Evolutionary conservation across 2,113 vertebrate genomes (phyloP).

Genomic region (Cettia cetti): DNA sequence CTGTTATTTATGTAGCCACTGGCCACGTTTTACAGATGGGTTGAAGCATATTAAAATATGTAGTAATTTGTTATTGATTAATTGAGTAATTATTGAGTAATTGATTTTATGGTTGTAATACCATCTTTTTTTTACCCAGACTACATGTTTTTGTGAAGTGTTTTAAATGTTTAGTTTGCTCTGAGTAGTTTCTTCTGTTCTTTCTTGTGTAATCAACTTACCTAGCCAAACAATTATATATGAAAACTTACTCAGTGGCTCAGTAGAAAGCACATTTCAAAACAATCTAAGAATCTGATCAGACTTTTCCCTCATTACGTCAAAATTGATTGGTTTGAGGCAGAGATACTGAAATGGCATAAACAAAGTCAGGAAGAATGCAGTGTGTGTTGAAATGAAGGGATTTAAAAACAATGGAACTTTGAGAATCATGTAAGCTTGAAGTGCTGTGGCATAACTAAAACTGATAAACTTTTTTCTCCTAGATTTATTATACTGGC

Average conservation of each 20-base stretch:
- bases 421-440: neutral
- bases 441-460: neutral
- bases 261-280: neutral
- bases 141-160: neutral
- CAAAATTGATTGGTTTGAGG: neutral
- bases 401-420: neutral
- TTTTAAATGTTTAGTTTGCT: neutral
- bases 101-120: neutral
- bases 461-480: neutral
- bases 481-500: slow-evolving; percentile 96
- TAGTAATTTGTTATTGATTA: neutral
- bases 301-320: neutral
- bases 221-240: neutral
- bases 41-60: neutral
- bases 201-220: neutral
- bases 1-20: neutral
- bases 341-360: neutral
- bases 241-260: neutral
- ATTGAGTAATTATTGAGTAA: no score
- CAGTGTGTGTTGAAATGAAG: neutral
- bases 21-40: neutral
- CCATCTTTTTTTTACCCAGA: neutral
- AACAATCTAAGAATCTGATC: neutral
- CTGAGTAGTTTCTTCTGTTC: neutral
- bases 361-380: neutral